Conservation (phyloP, 2,888 invertebrate species). For the Pyrgus malvae region DNA sequence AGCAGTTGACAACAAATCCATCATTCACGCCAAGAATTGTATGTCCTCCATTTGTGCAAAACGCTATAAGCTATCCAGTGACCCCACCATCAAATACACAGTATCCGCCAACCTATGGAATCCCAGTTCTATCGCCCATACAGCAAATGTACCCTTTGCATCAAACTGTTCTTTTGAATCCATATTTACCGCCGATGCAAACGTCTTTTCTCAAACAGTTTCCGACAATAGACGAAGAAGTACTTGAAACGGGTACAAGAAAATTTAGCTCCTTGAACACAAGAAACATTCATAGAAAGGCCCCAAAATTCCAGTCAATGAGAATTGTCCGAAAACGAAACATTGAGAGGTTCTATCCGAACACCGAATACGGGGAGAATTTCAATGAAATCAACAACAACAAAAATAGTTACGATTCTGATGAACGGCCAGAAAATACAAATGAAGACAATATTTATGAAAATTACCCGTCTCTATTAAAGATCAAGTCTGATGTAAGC, state of each 20-base stretch:
- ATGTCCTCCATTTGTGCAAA: conserved; percentile 73
- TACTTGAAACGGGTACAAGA: conserved; percentile 52
- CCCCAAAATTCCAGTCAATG: conserved; percentile 74
- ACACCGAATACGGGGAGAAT: conserved; percentile 73
- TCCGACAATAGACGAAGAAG: conserved; percentile 67
- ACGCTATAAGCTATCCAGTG: conserved; percentile 55
- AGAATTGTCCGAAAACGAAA: conserved; percentile 69
- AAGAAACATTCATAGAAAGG: conserved; percentile 56
- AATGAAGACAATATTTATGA: conserved; percentile 66
- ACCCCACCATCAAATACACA: conserved; percentile 48
- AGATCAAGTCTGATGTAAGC: conserved; percentile 62
- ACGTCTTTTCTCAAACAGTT: conserved; percentile 67
- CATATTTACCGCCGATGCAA: conserved; percentile 70
- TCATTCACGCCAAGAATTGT: conserved; percentile 74
- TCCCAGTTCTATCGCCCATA: conserved; percentile 68
- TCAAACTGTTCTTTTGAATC: conserved; percentile 69
- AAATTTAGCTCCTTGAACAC: conserved; percentile 74
- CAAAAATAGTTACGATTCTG: conserved; percentile 46
- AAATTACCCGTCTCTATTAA: conserved; percentile 65
- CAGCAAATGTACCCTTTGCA: conserved; percentile 74
- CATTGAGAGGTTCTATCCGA: conserved; percentile 76
- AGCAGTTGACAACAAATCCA: conserved; percentile 74
- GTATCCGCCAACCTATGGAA: conserved; percentile 53
- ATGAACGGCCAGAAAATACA: conserved; percentile 39
- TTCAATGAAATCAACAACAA: conserved; percentile 76